phyloP scores from a whole-genome alignment of 2,113 vertebrate species.

The Ardeotis arabs region DNA sequence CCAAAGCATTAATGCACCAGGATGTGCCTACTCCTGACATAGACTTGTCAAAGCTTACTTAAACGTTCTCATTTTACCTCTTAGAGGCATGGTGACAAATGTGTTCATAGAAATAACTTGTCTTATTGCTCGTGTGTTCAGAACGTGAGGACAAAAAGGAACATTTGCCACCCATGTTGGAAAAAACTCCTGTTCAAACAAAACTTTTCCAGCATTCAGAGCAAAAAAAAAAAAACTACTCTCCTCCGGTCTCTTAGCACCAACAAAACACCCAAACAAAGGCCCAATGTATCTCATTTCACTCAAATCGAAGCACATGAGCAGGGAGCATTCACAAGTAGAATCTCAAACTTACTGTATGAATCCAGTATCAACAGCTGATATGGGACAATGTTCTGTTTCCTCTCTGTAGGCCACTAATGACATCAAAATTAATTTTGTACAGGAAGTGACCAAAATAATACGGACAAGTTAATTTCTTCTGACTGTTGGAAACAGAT shows the following conservation, averaged over 20 bases:
- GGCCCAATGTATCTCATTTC: neutral
- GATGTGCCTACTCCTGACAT: neutral
- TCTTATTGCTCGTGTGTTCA: neutral
- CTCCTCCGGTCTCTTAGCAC: neutral
- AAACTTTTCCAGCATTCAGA: neutral
- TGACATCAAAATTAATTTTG: neutral
- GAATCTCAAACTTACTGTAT: neutral
- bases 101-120: neutral
- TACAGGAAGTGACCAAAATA: neutral
- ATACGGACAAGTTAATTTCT: neutral
- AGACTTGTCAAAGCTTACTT: neutral
- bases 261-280: neutral
- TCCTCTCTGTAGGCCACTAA: neutral
- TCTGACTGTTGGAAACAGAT: neutral
- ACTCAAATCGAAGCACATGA: neutral
- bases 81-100: neutral
- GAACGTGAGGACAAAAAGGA: neutral
- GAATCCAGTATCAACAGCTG: neutral
- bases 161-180: rapidly evolving
- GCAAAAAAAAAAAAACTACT: neutral
- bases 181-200: neutral
- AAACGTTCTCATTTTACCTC: neutral
- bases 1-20: neutral
- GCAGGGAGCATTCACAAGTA: neutral
- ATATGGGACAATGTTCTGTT: neutral